Base-by-base conservation (phyloP, 2,797 vertebrate species). In the Antennarius maculatus region DNA sequence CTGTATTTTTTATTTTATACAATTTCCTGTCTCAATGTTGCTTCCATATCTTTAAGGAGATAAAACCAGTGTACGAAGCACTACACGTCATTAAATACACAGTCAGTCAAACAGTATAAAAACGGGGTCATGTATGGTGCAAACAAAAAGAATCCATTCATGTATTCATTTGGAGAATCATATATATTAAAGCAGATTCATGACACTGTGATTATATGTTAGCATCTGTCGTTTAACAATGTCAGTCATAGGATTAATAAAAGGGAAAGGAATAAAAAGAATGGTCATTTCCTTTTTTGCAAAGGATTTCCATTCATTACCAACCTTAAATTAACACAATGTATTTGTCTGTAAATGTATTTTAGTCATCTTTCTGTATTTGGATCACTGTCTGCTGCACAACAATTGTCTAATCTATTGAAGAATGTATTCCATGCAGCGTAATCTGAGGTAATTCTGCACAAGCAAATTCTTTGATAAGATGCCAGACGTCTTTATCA, bases 391-490 rank as follows among this genome's bases (percentile, higher is more conserved):
- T 66, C 23, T 54, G 53, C 17, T 39, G 37, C 37, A 39, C 37
- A 39, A 8, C 37, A 16, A 55, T 55, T 43, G 29, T 54, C 17
- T 58, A 10, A 18, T 46, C 28, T 18, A 41, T 11, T 14, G 29
- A 46, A 34, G 27, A 54, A 18, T 39, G 54, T 45, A 46, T 34
- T 12, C 12, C 48, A 59, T 41, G 54, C n/a, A 57, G 56, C 7
- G 13, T 10, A 39, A 50, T n/a, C 23, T 8, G 54, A 39, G 37
- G 10, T 29, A 72, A 43, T 43, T 47, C 39, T 50, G 39, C 49
- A 61, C 31, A 52, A 47, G 42, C 28, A 14, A 74, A 54, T 28
- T 52, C 18, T 57, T 43, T 57, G 61, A 61, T 68, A 63, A 58
- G 63, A 66, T 55, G 57, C 52, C 51, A 66, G 48, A 58, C 27